Evolutionary conservation across 2,888 invertebrate genomes (phyloP).

Genomic region (Thecocarcelia acutangulata): DNA sequence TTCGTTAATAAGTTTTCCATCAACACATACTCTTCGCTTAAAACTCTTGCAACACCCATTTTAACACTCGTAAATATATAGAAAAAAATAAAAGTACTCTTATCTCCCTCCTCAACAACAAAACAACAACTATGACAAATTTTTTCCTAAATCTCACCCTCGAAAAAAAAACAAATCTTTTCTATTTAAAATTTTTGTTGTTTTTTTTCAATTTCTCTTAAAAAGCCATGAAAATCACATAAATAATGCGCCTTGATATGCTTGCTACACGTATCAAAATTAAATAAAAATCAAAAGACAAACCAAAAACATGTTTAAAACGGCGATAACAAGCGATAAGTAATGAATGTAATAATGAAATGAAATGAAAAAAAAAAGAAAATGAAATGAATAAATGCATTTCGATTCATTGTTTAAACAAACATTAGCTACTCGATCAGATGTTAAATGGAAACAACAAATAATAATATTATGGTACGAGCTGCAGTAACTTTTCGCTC

Average conservation of each 20-base stretch:
- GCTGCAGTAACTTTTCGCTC: conserved; percentile 26
- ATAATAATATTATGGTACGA: conserved; percentile 57
- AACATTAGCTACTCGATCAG: conserved; percentile 36
- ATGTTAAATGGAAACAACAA: conserved; percentile 41
- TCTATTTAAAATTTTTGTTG: not conserved
- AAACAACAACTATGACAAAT: conserved; percentile 57
- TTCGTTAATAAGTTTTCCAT: conserved; percentile 53
- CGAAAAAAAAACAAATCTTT: conserved; percentile 9
- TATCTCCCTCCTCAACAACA: conserved; percentile 45
- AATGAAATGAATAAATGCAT: conserved; percentile 34
- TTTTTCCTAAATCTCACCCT: conserved; percentile 60
- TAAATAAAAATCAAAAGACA: conserved; percentile 64
- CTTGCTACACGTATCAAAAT: conserved; percentile 43
- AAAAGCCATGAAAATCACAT: conserved; percentile 66
- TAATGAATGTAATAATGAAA: conserved; percentile 64
- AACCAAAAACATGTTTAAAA: conserved; percentile 58
- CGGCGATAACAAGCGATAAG: conserved; percentile 47
- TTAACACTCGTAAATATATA: not conserved
- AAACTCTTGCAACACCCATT: conserved; percentile 37
- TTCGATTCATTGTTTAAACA: conserved; percentile 22
- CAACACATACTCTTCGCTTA: conserved; percentile 57
- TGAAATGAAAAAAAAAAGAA: conserved; percentile 10
- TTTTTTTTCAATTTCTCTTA: conserved; percentile 26
- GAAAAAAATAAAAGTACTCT: not conserved
- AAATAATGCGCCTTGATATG: conserved; percentile 61